Conservation (phyloP, 2,113 vertebrate species). For the Myanophis thanlyinensis region DNA sequence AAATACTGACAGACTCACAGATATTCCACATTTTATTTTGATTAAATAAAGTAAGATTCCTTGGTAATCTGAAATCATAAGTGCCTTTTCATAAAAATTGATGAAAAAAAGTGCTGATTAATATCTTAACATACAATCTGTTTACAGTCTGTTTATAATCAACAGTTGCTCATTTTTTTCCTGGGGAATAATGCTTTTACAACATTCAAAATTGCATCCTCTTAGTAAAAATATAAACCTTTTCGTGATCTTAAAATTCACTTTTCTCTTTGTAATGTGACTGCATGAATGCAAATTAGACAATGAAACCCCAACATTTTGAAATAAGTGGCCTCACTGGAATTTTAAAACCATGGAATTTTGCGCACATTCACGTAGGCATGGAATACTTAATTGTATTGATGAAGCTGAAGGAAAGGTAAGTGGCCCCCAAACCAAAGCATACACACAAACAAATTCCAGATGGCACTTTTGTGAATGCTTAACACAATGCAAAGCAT, state of each 20-base stretch:
- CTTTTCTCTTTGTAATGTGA: background rate
- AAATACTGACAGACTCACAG: slow-evolving; percentile 43
- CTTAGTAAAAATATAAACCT: background rate
- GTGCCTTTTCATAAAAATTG: slow-evolving; percentile 14
- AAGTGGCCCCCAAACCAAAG: background rate
- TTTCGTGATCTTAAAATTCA: background rate
- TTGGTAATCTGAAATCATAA: slow-evolving; percentile 18
- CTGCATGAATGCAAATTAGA: background rate
- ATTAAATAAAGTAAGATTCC: slow-evolving; percentile 7
- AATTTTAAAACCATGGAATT: background rate
- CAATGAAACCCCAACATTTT: background rate
- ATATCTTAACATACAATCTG: background rate
- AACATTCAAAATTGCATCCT: background rate
- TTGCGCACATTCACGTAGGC: background rate
- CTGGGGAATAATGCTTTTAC: background rate
- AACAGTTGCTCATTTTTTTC: background rate
- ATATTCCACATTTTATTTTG: slow-evolving; percentile 19
- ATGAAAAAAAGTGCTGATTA: slow-evolving; percentile 1
- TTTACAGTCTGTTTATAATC: background rate
- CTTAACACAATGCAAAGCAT: background rate
- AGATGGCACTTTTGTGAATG: background rate
- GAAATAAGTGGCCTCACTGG: background rate
- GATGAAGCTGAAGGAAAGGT: background rate
- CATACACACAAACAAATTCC: background rate
- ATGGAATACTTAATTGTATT: background rate